phyloP scores from a whole-genome alignment of 2,888 invertebrate genomes.

The Incurvaria masculella region DNA sequence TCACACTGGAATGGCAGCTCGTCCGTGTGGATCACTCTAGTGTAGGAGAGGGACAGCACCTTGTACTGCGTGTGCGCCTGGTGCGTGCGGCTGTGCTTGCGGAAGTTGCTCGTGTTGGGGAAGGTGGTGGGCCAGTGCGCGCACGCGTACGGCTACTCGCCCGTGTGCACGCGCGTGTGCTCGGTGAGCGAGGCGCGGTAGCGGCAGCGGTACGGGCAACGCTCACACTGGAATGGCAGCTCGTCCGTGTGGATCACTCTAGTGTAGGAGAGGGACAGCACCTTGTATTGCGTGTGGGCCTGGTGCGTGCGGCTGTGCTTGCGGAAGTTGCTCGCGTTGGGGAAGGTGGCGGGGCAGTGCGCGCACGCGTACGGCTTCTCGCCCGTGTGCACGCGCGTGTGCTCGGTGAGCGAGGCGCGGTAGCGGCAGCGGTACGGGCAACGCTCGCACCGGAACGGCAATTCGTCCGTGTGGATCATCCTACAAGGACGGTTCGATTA shows the following conservation, averaged over 20 bases:
- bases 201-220: slow-evolving; percentile 20
- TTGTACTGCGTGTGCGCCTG: neutral
- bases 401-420: slow-evolving; percentile 19
- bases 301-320: slow-evolving; percentile 19
- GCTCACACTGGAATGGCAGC: slow-evolving; percentile 16
- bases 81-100: slow-evolving; percentile 19
- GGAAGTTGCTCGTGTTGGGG: slow-evolving; percentile 18
- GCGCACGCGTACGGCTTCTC: slow-evolving; percentile 20
- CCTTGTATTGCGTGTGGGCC: neutral
- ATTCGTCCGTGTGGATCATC: slow-evolving; percentile 19
- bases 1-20: slow-evolving; percentile 17
- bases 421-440: slow-evolving; percentile 21
- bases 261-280: too few relatives aligned
- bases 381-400: slow-evolving; percentile 20
- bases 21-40: slow-evolving; percentile 19
- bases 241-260: slow-evolving; percentile 19
- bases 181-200: slow-evolving; percentile 19
- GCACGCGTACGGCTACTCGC: slow-evolving; percentile 19
- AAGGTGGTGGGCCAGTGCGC: slow-evolving; percentile 20
- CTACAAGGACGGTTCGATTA: too few relatives aligned
- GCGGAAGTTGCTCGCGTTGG: slow-evolving; percentile 18
- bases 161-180: slow-evolving; percentile 20
- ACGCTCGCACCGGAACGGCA: slow-evolving; percentile 16
- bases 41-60: too few relatives aligned
- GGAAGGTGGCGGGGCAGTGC: slow-evolving; percentile 19